Percentiles rank a stretch among this genome's conserved stretches.
Evolutionary conservation across 2,888 invertebrate genomes (phyloP).

Genomic region (Drosophila helvetica): DNA sequence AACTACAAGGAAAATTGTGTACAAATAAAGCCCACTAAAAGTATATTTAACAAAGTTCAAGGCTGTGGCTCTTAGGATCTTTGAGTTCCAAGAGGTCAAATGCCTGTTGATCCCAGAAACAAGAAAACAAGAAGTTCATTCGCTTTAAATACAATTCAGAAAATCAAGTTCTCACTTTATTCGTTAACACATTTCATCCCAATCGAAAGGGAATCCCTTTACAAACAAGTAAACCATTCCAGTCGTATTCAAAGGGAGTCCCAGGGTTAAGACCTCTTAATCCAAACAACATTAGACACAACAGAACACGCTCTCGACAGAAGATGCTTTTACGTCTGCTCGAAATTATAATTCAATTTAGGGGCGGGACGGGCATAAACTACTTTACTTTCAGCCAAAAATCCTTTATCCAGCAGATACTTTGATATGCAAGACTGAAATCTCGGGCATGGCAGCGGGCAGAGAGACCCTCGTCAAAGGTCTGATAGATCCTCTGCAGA

Average conservation of each 20-base stretch:
- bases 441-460: constrained; percentile 35
- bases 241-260: neutral
- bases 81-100: neutral
- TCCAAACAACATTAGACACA: constrained; percentile 34
- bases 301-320: constrained; percentile 20
- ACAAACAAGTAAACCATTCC: too few species aligned
- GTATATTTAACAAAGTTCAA: too few species aligned
- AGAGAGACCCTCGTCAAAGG: constrained; percentile 68
- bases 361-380: constrained; percentile 43
- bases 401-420: constrained; percentile 53
- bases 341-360: constrained; percentile 52
- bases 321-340: constrained; percentile 21
- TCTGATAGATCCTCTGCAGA: constrained; percentile 61
- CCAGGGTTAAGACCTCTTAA: constrained; percentile 26
- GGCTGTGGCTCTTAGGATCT: too few species aligned
- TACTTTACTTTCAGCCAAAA: constrained; percentile 28
- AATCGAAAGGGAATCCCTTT: neutral
- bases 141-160: neutral
- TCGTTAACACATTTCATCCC: neutral
- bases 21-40: neutral
- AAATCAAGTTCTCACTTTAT: neutral
- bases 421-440: constrained; percentile 44
- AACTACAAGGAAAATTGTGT: neutral
- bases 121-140: neutral
- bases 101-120: neutral